A percentile compares a stretch with the other conserved stretches of the same genome.
Evolutionary conservation across 2,113 vertebrate genomes (phyloP).

Genomic region (Urocitellus parryii): DNA sequence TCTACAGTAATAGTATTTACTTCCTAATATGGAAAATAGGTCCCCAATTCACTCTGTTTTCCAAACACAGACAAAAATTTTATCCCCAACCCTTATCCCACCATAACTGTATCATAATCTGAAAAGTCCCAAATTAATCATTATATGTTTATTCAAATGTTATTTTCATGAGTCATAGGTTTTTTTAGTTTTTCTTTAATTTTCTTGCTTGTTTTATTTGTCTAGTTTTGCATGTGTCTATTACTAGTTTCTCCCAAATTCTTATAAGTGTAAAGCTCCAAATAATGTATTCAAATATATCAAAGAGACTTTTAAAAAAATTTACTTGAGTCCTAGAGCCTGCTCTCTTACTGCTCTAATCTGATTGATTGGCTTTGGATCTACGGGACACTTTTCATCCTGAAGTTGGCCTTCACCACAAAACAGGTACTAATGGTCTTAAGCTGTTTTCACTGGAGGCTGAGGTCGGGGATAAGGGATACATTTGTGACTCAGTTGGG

Average conservation of each 20-base stretch:
- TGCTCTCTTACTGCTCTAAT: not conserved
- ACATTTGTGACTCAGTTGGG: not conserved
- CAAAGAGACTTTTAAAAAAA: not conserved
- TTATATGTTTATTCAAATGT: not conserved
- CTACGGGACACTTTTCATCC: fast-evolving
- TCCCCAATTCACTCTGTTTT: not conserved
- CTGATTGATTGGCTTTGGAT: not conserved
- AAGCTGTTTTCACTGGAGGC: not conserved
- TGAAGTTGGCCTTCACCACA: not conserved
- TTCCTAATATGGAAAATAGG: not conserved
- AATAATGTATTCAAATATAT: not conserved
- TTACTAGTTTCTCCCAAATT: not conserved
- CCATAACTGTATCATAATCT: not conserved
- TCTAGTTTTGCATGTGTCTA: not conserved
- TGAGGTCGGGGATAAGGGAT: not conserved
- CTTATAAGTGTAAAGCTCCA: not conserved
- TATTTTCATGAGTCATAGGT: not conserved
- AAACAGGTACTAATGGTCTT: not conserved
- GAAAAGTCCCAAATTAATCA: not conserved
- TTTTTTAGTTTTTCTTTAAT: not conserved
- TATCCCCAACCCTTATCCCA: not conserved
- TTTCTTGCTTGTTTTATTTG: not conserved
- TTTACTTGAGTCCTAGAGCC: not conserved
- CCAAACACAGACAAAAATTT: not conserved
- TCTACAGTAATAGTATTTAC: not conserved